Evolutionary conservation across 1,140 invertebrate species (phyloP), one percentile per base, ranked within the genome.

Genomic region (Ips nitidus): DNA sequence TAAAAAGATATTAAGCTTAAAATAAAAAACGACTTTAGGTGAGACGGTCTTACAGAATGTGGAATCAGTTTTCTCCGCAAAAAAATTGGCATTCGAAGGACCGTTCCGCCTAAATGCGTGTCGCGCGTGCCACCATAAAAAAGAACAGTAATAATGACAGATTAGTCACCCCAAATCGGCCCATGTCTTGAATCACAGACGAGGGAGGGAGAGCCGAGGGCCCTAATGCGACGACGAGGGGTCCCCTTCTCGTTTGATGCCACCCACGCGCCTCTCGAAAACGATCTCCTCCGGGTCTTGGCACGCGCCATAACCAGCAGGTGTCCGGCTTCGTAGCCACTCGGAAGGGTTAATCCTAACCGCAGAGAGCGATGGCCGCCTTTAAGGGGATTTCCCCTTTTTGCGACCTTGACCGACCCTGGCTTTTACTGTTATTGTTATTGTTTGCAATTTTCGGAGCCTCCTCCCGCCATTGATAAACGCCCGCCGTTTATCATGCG

Each of bases 251-350:
- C 66, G 56, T 58, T 60, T 53, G 56, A 59, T 59, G 66, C 57
- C 66, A 69, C 66, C 66, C 66, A 69, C 66, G 58, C 58, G 66
- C 47, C 66, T 62, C 41, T 69, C 58, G 66, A 69, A 69, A 69
- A 41, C 45, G 66, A 69, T 69, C 66, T 69, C 37, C 65, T 69
- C 41, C 55, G 66, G 66, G 38, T 55, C 59, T 60, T 69, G 57
- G 58, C 58, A 62, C 66, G 59, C 66, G 66, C 45, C 58, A 5
- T 39, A 52, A 60, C 58, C 66, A 61, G 66, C 66, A 69, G 66
- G 66, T 69, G 66, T 69, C 66, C 66, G 66, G 66, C 59, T 43
- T 22, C n/a, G 22, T 61, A 45, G n/a, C 59, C 59, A 69, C 66
- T 52, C 41, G 52, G 52, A 69, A 62, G 66, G 66, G 66, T 69